A percentile compares a stretch with the other conserved stretches of the same genome.
Evolutionary conservation across 2,797 vertebrate genomes (phyloP).

Genomic region (Halcyon badia): DNA sequence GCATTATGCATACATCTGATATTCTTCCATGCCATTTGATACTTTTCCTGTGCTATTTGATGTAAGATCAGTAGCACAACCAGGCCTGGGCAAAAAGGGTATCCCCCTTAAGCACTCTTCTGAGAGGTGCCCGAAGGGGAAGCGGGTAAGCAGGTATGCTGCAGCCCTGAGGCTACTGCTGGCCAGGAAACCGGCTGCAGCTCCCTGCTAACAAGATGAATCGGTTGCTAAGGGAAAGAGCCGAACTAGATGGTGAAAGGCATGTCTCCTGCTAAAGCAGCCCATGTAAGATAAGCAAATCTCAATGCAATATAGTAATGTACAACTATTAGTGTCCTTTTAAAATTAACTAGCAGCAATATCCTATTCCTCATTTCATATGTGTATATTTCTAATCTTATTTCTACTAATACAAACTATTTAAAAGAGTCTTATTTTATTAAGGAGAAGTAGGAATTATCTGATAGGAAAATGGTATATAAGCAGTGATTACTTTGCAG

Average conservation of each 20-base stretch:
- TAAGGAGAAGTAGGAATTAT: neutral
- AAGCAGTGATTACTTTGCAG: neutral
- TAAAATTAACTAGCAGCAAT: neutral
- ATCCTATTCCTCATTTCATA: neutral
- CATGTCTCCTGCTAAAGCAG: neutral
- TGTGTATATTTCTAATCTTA: neutral
- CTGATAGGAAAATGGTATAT: neutral
- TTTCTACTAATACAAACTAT: neutral
- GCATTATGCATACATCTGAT: neutral
- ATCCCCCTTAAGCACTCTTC: neutral
- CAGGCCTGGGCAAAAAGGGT: neutral
- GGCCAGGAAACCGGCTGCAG: neutral
- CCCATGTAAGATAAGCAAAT: neutral
- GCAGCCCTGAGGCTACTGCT: neutral
- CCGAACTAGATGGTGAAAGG: neutral
- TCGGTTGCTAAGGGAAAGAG: neutral
- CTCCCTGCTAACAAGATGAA: rapidly evolving
- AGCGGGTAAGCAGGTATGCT: neutral
- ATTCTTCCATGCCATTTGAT: neutral
- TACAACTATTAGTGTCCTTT: neutral
- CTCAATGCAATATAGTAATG: neutral
- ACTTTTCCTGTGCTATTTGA: neutral
- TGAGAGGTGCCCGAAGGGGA: neutral
- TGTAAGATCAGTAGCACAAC: neutral
- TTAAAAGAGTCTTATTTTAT: neutral